phyloP scores from a whole-genome alignment of 2,888 invertebrate species.

The Spatulosminthurus flaviceps region DNA sequence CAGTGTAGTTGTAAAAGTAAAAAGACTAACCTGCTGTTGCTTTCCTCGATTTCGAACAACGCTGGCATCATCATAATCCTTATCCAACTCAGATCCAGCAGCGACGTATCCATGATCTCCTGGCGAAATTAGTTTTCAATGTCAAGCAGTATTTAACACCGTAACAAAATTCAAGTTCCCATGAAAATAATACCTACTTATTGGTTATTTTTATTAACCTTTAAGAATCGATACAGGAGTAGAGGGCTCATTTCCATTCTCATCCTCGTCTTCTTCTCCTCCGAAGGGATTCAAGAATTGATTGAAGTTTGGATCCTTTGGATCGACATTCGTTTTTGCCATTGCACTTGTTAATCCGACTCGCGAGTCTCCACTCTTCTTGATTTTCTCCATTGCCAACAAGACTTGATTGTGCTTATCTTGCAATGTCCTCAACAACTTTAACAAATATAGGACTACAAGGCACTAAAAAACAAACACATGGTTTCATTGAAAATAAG shows the following conservation, averaged over 20 bases:
- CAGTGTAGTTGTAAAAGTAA: too few species aligned
- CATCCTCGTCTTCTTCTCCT: not conserved
- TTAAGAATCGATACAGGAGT: slow-evolving; percentile 36
- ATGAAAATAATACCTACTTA: too few species aligned
- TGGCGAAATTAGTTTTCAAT: not conserved
- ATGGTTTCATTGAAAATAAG: too few species aligned
- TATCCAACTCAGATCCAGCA: slow-evolving; percentile 36
- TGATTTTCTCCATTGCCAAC: not conserved
- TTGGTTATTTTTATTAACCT: not conserved
- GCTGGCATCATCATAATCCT: slow-evolving; percentile 34
- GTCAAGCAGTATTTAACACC: not conserved
- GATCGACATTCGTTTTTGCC: not conserved
- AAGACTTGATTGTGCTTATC: slow-evolving; percentile 15
- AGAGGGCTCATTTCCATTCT: not conserved
- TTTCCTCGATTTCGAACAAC: slow-evolving; percentile 29
- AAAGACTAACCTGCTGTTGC: slow-evolving; percentile 20
- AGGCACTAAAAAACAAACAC: slow-evolving; percentile 32
- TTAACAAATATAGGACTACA: slow-evolving; percentile 32
- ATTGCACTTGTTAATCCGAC: not conserved
- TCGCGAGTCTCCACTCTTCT: too few species aligned
- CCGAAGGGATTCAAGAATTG: not conserved
- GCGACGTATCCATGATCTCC: slow-evolving; percentile 48
- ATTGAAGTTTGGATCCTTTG: too few species aligned
- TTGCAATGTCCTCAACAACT: slow-evolving; percentile 23
- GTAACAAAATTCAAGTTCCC: not conserved